Base-by-base conservation (phyloP, 1,140 invertebrate species). In the Brachionus angularis region DNA sequence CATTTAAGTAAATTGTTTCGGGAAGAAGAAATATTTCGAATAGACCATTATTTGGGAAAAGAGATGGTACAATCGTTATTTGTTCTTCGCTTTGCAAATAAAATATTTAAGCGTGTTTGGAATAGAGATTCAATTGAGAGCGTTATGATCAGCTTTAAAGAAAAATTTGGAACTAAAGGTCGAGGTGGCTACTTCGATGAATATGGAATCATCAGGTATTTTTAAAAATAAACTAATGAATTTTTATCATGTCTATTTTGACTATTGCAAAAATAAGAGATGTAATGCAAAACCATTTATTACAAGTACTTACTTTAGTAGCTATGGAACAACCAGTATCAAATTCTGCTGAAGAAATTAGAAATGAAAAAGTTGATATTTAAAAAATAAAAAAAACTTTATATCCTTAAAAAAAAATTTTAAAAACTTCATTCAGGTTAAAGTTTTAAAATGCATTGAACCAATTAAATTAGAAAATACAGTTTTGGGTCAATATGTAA, bases 11-110 rank as follows among this genome's bases (percentile, higher is more conserved):
- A 85, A 0, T 80, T 98, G 25, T 99, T 98, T 80, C 87, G 84
- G 55, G 96, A 99, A 84, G 91, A 97, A 72, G 90, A 99, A 82
- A 85, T 98, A 36, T 98, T 97, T 78, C 85, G 96, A 74, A 98
- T 99, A 75, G 96, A 99, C 81, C 96, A 99, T 82, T 99, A 99
- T 80, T 84, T 99, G 36, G 96, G 96, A n/a, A 99, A 99, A 81
- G 96, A 99, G 83, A 98, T 99, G 95, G 95, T 99, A 3, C 96
- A 99, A 82, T 99, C 98, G 84, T 80, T 99, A 21, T 93, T 99
- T 88, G 93, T 93, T 16, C 85, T 91, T 23, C 85, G 83, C 58
- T 85, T 86, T 77, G 84, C 81, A 5, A 85, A 85, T 73, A 75
- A 78, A 46, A 83, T 86, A 50, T 84, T 85, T 72, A 77, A 77